phyloP scores from a whole-genome alignment of 37 sponge, comb jelly and placozoan species.

The Chondrosia reniformis region DNA sequence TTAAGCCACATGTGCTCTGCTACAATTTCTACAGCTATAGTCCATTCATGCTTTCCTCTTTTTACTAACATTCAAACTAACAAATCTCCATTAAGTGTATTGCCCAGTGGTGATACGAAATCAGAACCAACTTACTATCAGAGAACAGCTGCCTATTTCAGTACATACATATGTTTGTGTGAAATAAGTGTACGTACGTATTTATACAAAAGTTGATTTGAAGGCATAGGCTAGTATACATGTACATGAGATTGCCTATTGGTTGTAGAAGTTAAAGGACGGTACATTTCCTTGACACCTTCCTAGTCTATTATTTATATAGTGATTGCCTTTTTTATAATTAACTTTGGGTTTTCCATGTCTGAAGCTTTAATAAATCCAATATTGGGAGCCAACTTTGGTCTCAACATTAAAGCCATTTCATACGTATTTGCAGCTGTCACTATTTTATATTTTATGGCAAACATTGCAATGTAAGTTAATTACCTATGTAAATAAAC shows the following conservation, averaged over 20 bases:
- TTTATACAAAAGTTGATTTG: not conserved
- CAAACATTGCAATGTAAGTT: slow-evolving; percentile 21
- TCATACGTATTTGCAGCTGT: slow-evolving; percentile 25
- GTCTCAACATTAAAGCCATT: slow-evolving; percentile 18
- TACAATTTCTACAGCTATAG: no score
- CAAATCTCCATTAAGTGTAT: no score
- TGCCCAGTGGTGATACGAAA: no score
- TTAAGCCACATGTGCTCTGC: no score
- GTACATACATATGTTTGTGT: not conserved
- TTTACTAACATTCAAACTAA: no score
- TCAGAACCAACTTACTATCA: no score
- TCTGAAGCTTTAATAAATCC: slow-evolving; percentile 65
- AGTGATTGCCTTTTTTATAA: slow-evolving; percentile 19
- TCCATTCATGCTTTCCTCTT: no score
- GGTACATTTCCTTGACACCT: no score
- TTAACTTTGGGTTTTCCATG: slow-evolving; percentile 22
- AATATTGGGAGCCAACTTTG: slow-evolving; percentile 61
- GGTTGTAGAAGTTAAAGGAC: no score
- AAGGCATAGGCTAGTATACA: not conserved
- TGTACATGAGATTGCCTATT: not conserved
- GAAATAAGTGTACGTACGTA: not conserved
- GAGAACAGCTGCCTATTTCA: not conserved
- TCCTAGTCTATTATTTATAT: slow-evolving; percentile 4
- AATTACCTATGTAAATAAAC: not conserved
- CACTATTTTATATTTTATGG: not conserved